These are phyloP conservation scores for Hypercompe scribonia DNA, from an alignment of 2,888 invertebrate species.

Conservation along the genomic window DNA sequence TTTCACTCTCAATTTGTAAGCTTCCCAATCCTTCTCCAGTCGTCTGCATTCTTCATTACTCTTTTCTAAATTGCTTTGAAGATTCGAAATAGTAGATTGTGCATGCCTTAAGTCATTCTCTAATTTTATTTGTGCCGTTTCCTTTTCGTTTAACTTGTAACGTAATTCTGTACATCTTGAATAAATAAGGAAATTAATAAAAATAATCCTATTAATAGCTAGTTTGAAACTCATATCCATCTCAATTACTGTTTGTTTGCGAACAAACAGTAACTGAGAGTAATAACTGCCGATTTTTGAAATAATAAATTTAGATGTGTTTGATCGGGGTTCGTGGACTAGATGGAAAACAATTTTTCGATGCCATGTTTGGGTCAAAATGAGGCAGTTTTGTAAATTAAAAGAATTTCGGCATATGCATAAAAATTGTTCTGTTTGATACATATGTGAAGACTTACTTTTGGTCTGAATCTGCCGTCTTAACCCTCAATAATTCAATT, in stretches of 20 bases:
- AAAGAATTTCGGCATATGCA: background rate
- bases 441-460: slow-evolving; percentile 57
- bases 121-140: slow-evolving; percentile 59
- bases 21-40: slow-evolving; percentile 78
- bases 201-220: background rate
- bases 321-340: background rate
- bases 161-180: slow-evolving; percentile 63
- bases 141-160: slow-evolving; percentile 56
- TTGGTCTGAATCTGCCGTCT: slow-evolving; percentile 69
- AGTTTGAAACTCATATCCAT: no score
- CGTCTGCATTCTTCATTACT: slow-evolving; percentile 68
- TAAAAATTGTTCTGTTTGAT: background rate
- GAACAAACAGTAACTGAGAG: no score
- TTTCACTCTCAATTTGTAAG: slow-evolving; percentile 79
- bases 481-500: slow-evolving; percentile 56
- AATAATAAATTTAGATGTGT: background rate
- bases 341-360: background rate
- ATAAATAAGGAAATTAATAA: background rate
- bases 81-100: slow-evolving; percentile 66
- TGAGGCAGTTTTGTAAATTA: background rate
- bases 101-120: slow-evolving; percentile 75
- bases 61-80: slow-evolving; percentile 68
- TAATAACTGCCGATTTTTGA: no score
- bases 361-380: background rate
- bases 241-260: no score